Evolutionary conservation across 2,113 vertebrate genomes (phyloP).

Genomic region (Tyto alba): DNA sequence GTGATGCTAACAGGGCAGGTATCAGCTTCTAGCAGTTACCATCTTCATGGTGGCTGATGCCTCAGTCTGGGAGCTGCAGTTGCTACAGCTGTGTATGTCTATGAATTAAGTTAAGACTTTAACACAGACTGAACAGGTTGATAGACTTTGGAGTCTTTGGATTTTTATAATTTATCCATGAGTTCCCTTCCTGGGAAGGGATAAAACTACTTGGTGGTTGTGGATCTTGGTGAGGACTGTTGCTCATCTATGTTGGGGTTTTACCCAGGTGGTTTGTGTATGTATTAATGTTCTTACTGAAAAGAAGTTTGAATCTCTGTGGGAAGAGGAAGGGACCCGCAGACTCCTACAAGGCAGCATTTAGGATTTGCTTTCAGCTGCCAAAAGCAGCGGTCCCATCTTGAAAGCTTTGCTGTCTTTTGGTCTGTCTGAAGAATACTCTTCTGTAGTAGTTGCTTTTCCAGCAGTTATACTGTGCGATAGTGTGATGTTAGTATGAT

Average conservation of each 20-base stretch:
- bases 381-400: neutral
- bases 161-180: neutral
- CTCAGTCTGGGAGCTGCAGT: neutral
- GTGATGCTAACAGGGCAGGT: neutral
- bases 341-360: rapidly evolving
- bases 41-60: neutral
- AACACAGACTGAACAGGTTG: neutral
- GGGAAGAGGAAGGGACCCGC: neutral
- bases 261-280: neutral
- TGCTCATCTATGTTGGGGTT: neutral
- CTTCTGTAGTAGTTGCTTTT: neutral
- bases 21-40: rapidly evolving
- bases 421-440: neutral
- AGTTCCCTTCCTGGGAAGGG: neutral
- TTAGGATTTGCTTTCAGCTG: neutral
- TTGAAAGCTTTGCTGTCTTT: neutral
- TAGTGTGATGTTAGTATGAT: neutral
- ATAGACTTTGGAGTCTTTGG: neutral
- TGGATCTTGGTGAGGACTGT: neutral
- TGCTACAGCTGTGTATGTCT: neutral
- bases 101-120: neutral
- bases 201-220: neutral
- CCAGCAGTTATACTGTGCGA: rapidly evolving
- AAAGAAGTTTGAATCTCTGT: neutral
- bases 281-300: neutral